Conservation (phyloP, 2,888 invertebrate genomes). For the Salticus scenicus region DNA sequence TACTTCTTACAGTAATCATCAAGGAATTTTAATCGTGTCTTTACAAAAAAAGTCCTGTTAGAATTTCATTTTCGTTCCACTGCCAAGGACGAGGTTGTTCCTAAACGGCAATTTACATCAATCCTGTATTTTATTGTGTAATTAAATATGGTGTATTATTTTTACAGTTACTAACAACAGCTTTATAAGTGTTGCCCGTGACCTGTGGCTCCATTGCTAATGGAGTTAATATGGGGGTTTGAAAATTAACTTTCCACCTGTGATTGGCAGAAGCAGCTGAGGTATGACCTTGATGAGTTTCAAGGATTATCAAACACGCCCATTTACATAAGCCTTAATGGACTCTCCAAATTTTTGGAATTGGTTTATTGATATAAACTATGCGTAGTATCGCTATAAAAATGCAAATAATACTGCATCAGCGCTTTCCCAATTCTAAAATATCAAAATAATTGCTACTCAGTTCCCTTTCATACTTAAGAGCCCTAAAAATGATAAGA, state of each 20-base stretch:
- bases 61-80: constrained; percentile 48
- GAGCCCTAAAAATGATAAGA: too few relatives aligned
- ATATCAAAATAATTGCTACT: too few relatives aligned
- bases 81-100: constrained; percentile 29
- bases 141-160: constrained; percentile 4
- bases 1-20: not conserved
- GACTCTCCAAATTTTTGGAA: not conserved
- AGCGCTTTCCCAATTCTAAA: too few relatives aligned
- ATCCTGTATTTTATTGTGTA: constrained; percentile 19
- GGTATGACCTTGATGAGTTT: not conserved
- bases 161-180: not conserved
- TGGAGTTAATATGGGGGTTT: not conserved
- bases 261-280: not conserved
- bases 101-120: constrained; percentile 19
- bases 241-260: not conserved
- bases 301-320: not conserved
- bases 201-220: not conserved
- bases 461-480: too few relatives aligned
- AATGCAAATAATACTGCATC: not conserved
- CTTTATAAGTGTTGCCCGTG: constrained; percentile 1
- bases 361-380: not conserved
- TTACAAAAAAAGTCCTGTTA: constrained; percentile 24
- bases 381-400: not conserved
- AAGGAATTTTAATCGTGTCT: not conserved
- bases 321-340: not conserved